Percentiles rank a stretch among this genome's conserved stretches.
phyloP scores from a whole-genome alignment of 2,113 vertebrate genomes.

The Casuarius casuarius region DNA sequence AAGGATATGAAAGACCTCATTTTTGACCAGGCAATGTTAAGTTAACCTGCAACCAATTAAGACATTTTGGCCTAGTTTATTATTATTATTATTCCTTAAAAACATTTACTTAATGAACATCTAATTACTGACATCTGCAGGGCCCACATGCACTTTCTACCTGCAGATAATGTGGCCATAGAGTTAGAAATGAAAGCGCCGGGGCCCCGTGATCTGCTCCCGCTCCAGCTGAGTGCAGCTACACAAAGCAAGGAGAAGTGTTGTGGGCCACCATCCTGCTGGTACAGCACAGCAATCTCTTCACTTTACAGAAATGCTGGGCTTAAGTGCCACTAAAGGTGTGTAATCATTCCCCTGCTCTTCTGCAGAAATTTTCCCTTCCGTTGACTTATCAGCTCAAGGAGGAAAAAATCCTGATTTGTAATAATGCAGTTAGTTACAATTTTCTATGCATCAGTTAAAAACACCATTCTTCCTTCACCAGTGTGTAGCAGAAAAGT shows the following conservation, averaged over 20 bases:
- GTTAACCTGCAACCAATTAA: background rate
- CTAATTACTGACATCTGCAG: background rate
- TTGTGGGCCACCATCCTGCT: background rate
- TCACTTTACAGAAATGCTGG: background rate
- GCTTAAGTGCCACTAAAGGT: background rate
- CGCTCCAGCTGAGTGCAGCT: rapidly evolving
- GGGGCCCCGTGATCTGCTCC: rapidly evolving
- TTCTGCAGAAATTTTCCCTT: background rate
- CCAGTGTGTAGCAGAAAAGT: background rate
- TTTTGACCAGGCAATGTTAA: constrained; percentile 17
- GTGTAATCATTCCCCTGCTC: background rate
- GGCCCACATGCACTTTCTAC: background rate
- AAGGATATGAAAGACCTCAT: constrained; percentile 57
- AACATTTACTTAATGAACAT: background rate
- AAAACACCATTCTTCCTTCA: background rate
- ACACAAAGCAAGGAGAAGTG: background rate
- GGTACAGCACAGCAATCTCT: background rate
- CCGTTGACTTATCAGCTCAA: background rate
- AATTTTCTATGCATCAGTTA: background rate
- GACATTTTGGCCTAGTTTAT: background rate
- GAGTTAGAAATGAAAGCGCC: background rate
- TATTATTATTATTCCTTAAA: background rate
- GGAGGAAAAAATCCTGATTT: background rate
- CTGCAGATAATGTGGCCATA: background rate
- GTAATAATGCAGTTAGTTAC: background rate